Evolutionary conservation across 92 coral and sea anemone species (phyloP).

Genomic region (Epizoanthus rinbou): DNA sequence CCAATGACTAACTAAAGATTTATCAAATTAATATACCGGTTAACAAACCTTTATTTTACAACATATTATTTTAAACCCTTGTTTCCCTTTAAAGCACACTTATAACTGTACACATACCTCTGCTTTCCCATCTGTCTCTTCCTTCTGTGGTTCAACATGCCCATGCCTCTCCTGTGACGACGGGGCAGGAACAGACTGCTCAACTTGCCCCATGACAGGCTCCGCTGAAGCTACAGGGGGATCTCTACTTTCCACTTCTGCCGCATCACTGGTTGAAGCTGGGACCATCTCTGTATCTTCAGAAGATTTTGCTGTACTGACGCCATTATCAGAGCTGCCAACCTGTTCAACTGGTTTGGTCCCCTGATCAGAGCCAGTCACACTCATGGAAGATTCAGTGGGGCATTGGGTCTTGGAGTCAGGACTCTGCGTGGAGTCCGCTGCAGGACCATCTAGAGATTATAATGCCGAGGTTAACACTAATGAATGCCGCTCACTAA

Average conservation of each 20-base stretch:
- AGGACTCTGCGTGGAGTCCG: constrained; percentile 86
- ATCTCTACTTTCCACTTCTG: constrained; percentile 39
- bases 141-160: neutral
- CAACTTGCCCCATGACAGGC: neutral
- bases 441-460: constrained; percentile 63
- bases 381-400: constrained; percentile 33
- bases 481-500: no score
- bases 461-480: neutral
- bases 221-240: constrained; percentile 49
- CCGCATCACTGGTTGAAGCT: constrained; percentile 64
- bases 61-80: no score
- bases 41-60: no score
- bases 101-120: no score
- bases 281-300: constrained; percentile 64
- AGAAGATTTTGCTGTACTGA: constrained; percentile 42
- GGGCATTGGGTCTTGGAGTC: constrained; percentile 51
- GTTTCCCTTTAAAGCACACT: no score
- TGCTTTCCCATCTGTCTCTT: constrained; percentile 5
- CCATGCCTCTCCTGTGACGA: constrained; percentile 11
- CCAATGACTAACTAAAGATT: no score
- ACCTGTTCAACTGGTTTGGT: constrained; percentile 56
- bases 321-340: constrained; percentile 77
- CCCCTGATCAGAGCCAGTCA: constrained; percentile 23
- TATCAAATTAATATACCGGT: no score
- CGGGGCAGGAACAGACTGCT: constrained; percentile 34